These are phyloP conservation scores for Cephus pulcher DNA, from an alignment of 2,888 invertebrate species.

Conservation along the genomic window DNA sequence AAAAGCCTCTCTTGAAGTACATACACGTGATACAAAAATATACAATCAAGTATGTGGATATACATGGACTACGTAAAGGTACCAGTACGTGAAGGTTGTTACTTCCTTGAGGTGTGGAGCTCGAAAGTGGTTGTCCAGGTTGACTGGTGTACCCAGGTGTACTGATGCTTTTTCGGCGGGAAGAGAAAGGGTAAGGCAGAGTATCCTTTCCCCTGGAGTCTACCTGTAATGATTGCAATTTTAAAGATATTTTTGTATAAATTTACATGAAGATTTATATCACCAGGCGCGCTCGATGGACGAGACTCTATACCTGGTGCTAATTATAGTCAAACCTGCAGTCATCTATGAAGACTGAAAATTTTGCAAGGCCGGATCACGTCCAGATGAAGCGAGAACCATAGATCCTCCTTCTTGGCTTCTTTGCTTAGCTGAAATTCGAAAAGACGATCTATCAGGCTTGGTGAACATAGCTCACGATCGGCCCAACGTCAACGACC, in stretches of 20 bases:
- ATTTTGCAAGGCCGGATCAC: neutral
- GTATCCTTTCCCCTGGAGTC: neutral
- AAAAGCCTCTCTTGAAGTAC: neutral
- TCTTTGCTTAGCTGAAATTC: neutral
- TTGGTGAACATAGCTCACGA: neutral
- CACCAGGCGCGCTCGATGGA: neutral
- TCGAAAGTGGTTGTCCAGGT: constrained; percentile 6
- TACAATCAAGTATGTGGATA: neutral
- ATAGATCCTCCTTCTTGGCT: neutral
- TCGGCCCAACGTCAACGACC: constrained; percentile 14
- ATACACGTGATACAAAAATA: neutral
- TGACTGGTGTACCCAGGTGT: neutral
- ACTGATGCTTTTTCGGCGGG: neutral
- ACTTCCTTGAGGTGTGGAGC: constrained; percentile 4
- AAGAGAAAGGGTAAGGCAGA: neutral
- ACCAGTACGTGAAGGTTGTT: neutral
- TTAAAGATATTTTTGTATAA: neutral
- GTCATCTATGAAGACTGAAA: neutral
- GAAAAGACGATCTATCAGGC: neutral
- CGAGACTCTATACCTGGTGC: neutral
- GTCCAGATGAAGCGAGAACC: neutral
- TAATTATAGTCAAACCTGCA: neutral
- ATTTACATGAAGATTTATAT: neutral
- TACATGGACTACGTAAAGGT: neutral
- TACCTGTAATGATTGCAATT: neutral